phyloP scores from a whole-genome alignment of 2,888 invertebrate species.

The Dichetophora obliterata region DNA sequence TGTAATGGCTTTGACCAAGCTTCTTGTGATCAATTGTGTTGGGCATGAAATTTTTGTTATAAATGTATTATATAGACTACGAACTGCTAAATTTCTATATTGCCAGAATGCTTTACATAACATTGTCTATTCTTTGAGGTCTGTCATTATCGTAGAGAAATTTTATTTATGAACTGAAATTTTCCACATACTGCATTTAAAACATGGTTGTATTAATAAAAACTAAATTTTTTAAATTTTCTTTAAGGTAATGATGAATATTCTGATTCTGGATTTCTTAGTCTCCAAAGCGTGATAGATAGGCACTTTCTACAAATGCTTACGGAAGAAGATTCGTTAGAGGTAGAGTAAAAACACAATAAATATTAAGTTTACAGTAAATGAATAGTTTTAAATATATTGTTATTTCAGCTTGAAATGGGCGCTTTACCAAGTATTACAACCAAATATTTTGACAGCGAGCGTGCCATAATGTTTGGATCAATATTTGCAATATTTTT shows the following conservation, averaged over 20 bases:
- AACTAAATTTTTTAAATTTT: neutral
- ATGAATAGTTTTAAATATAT: neutral
- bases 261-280: slow-evolving; percentile 71
- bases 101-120: too few species aligned
- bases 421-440: slow-evolving; percentile 59
- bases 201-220: too few species aligned
- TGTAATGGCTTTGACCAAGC: too few species aligned
- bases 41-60: too few species aligned
- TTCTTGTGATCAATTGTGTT: too few species aligned
- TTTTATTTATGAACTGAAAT: too few species aligned
- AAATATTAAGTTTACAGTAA: neutral
- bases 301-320: slow-evolving; percentile 71
- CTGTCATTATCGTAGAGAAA: too few species aligned
- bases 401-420: slow-evolving; percentile 49
- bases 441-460: slow-evolving; percentile 51
- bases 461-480: slow-evolving; percentile 58
- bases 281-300: slow-evolving; percentile 75
- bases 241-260: slow-evolving; percentile 68
- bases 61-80: too few species aligned
- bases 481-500: slow-evolving; percentile 60
- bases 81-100: too few species aligned
- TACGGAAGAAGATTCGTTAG: slow-evolving; percentile 39
- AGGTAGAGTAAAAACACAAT: slow-evolving; percentile 41
- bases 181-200: too few species aligned
- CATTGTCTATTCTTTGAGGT: too few species aligned